A percentile compares a stretch with the other conserved stretches of the same genome.
Evolutionary conservation across 2,888 invertebrate species (phyloP).

Genomic region (Drosophila kambysellisi): DNA sequence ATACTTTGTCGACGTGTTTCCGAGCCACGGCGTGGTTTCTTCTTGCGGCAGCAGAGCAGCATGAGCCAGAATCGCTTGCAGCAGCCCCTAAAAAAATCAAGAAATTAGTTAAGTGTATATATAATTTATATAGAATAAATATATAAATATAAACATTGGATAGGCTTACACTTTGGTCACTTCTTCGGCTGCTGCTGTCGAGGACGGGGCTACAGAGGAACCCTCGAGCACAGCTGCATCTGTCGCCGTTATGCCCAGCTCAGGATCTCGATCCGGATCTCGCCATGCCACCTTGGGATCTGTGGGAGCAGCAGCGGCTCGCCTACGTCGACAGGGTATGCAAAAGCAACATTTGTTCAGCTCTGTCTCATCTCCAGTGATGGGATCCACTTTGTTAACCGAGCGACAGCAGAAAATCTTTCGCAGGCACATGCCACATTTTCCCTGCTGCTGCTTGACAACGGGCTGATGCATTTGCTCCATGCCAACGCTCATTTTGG

Average conservation of each 20-base stretch:
- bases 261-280: conserved; percentile 80
- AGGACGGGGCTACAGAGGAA: conserved; percentile 83
- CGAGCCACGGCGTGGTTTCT: conserved; percentile 82
- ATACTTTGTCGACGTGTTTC: conserved; percentile 87
- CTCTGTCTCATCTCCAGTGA: conserved; percentile 79
- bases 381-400: conserved; percentile 84
- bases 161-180: conserved; percentile 49
- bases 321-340: conserved; percentile 83
- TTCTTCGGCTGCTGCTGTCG: conserved; percentile 31
- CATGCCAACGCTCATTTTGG: conserved; percentile 53
- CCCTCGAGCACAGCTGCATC: conserved; percentile 87
- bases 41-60: conserved; percentile 86
- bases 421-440: conserved; percentile 83
- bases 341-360: conserved; percentile 84
- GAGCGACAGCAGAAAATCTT: conserved; percentile 85
- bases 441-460: conserved; percentile 60
- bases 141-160: neutral
- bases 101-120: neutral
- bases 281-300: conserved; percentile 80
- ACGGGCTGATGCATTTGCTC: conserved; percentile 46
- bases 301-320: conserved; percentile 33
- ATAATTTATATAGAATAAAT: neutral
- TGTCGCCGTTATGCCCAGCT: conserved; percentile 73
- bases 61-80: conserved; percentile 82
- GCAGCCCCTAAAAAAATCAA: conserved; percentile 75